Evolutionary conservation across 2,888 invertebrate species (phyloP).

Genomic region (Phalera bucephala): DNA sequence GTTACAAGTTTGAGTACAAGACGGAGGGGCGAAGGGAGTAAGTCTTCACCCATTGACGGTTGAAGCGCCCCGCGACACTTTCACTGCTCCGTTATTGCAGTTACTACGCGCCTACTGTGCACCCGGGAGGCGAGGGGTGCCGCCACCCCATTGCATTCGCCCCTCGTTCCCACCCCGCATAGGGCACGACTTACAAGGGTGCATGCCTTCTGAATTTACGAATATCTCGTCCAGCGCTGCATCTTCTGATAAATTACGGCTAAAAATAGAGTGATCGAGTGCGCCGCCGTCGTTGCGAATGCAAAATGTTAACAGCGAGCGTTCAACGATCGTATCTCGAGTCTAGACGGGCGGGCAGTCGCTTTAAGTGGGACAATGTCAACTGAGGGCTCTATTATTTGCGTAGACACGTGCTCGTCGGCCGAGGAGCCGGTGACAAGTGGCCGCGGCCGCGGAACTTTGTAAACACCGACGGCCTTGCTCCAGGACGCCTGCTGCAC

Average conservation of each 20-base stretch:
- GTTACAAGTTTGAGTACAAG: conserved; percentile 75
- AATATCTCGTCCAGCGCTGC: conserved; percentile 44
- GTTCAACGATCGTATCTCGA: conserved; percentile 62
- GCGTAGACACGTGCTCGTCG: conserved; percentile 72
- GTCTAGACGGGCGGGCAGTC: conserved; percentile 68
- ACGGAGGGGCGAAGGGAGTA: conserved; percentile 77
- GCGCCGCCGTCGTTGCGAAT: conserved; percentile 40
- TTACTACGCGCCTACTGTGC: conserved; percentile 80
- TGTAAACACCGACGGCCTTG: conserved; percentile 79
- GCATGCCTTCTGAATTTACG: conserved; percentile 65
- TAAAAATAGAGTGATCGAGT: conserved; percentile 19
- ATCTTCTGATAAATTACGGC: conserved; percentile 20
- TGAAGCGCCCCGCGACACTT: conserved; percentile 81
- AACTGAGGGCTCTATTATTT: conserved; percentile 78
- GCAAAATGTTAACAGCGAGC: conserved; percentile 52
- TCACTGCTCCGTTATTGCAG: conserved; percentile 82
- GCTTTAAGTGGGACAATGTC: conserved; percentile 73
- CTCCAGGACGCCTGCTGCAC: conserved; percentile 59
- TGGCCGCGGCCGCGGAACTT: conserved; percentile 72
- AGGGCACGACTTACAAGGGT: conserved; percentile 67
- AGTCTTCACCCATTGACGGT: conserved; percentile 82
- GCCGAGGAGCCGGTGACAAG: conserved; percentile 60
- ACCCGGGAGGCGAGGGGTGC: conserved; percentile 55
- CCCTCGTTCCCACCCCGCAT: conserved; percentile 60
- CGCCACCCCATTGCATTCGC: conserved; percentile 75